Percentiles rank a stretch among this genome's conserved stretches.
Conservation (phyloP, 2,888 invertebrate species). For the Cheilosia pagana region DNA sequence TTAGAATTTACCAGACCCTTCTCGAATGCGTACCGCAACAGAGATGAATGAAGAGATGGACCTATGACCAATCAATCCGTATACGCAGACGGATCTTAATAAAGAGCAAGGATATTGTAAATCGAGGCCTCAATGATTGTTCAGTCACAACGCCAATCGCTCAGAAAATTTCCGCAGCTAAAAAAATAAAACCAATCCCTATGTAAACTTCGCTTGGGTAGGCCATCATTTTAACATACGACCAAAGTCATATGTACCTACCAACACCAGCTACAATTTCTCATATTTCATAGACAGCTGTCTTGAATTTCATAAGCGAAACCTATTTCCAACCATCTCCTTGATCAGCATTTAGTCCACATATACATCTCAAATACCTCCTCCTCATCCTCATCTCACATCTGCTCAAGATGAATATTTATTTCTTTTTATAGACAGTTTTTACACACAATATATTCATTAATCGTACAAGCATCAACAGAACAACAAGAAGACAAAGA, state of each 20-base stretch:
- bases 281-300: neutral
- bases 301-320: neutral
- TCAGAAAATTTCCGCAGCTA: no score
- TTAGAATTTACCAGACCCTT: no score
- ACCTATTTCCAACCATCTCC: constrained; percentile 15
- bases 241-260: neutral
- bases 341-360: constrained; percentile 49
- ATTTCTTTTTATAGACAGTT: constrained; percentile 26
- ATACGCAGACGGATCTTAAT: no score
- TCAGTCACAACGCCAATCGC: no score
- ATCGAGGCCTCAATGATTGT: no score
- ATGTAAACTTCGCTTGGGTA: no score
- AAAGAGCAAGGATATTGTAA: no score
- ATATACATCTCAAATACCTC: constrained; percentile 26
- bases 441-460: constrained; percentile 38
- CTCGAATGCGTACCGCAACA: no score
- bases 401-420: constrained; percentile 56
- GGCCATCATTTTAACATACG: no score
- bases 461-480: constrained; percentile 34
- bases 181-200: no score
- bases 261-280: neutral
- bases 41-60: no score
- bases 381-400: constrained; percentile 35
- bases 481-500: constrained; percentile 37
- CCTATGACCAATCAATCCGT: no score